A percentile compares a stretch with the other conserved stretches of the same genome.
These are phyloP conservation scores for Parasteatoda tepidariorum DNA, from an alignment of 1,140 invertebrate species.

Conservation along the genomic window DNA sequence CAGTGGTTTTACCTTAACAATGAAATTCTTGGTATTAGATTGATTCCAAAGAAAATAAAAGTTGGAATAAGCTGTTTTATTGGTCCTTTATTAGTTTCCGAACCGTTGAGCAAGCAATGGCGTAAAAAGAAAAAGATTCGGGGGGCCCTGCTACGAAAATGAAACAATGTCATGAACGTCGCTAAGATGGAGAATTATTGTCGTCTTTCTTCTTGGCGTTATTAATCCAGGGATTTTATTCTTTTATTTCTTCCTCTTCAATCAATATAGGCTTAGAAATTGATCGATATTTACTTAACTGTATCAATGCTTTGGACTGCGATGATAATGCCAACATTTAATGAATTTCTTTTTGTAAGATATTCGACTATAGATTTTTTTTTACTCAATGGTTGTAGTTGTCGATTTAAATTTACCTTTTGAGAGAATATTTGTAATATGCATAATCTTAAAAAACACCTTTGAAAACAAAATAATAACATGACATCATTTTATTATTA, in stretches of 20 bases:
- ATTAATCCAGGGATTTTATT: not conserved
- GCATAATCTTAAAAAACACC: too few species aligned
- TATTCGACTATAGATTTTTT: too few species aligned
- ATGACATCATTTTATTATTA: too few species aligned
- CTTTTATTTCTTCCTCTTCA: not conserved
- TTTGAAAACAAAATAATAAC: too few species aligned
- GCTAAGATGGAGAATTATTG: slow-evolving; percentile 4
- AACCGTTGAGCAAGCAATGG: slow-evolving; percentile 26
- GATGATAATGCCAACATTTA: too few species aligned
- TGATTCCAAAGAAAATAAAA: slow-evolving; percentile 13
- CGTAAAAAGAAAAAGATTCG: not conserved
- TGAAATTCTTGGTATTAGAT: slow-evolving; percentile 8
- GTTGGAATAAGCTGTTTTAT: slow-evolving; percentile 10
- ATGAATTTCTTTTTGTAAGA: too few species aligned
- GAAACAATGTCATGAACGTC: slow-evolving; percentile 13
- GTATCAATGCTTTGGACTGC: too few species aligned
- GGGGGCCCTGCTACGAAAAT: slow-evolving; percentile 1
- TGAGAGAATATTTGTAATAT: too few species aligned
- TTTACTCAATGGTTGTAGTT: too few species aligned
- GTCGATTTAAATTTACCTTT: too few species aligned
- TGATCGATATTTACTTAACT: too few species aligned
- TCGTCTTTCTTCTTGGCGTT: not conserved
- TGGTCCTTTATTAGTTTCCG: slow-evolving; percentile 43
- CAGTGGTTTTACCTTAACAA: slow-evolving; percentile 14
- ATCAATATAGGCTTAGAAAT: too few species aligned